Conservation (phyloP, 2,888 invertebrate genomes). For the Cantharis flavilabris region DNA sequence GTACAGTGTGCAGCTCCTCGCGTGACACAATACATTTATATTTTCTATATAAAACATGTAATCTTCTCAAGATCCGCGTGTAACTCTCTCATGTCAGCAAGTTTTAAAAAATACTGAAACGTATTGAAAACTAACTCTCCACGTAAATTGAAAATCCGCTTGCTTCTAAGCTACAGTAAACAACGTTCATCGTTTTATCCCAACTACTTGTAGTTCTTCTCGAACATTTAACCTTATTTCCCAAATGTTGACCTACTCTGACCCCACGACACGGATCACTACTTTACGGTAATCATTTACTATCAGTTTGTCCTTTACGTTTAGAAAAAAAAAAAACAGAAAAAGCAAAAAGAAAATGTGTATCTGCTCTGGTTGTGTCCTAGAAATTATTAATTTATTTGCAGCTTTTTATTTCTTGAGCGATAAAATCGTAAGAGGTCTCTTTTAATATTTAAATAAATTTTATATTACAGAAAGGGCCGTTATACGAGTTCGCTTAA, state of each 20-base stretch:
- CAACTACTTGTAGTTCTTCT: conserved; percentile 25
- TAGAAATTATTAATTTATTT: not conserved
- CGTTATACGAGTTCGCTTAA: not conserved
- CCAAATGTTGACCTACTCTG: conserved; percentile 25
- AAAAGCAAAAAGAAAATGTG: no score
- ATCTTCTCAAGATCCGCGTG: conserved; percentile 23
- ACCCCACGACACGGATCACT: conserved; percentile 27
- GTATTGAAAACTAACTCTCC: conserved; percentile 30
- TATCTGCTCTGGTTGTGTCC: not conserved
- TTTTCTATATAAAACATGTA: conserved; percentile 29
- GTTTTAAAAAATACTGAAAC: conserved; percentile 9
- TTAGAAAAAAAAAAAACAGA: no score
- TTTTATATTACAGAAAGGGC: not conserved
- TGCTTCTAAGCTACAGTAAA: conserved; percentile 20
- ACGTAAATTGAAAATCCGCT: conserved; percentile 36
- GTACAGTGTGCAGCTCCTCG: not conserved
- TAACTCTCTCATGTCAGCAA: conserved; percentile 14
- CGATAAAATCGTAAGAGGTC: not conserved
- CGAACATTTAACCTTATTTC: conserved; percentile 9
- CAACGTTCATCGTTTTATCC: conserved; percentile 33
- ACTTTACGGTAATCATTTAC: conserved; percentile 26
- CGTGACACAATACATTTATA: conserved; percentile 27
- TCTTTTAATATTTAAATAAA: not conserved
- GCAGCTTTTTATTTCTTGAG: not conserved
- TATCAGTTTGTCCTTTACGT: not conserved